These are phyloP conservation scores for Micromesistius poutassou DNA, from an alignment of 2,797 vertebrate species.

Conservation along the genomic window DNA sequence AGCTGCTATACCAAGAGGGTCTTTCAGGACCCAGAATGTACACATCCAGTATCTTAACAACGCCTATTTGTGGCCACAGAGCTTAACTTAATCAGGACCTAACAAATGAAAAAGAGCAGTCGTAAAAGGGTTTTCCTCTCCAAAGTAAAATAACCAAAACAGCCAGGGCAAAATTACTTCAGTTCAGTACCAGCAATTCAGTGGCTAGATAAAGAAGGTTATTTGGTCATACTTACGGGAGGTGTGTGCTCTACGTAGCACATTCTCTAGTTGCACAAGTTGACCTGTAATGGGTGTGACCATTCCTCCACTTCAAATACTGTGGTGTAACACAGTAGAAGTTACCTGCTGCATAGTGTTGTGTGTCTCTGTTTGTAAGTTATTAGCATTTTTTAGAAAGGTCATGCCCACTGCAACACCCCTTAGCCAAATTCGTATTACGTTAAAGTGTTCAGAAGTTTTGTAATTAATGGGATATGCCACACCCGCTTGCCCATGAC, in stretches of 20 bases:
- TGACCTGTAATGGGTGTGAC: no score
- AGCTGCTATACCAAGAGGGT: background rate
- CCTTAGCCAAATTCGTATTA: background rate
- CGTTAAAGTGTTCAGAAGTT: background rate
- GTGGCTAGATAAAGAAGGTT: no score
- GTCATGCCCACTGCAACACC: background rate
- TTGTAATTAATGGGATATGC: background rate
- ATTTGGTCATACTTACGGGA: no score
- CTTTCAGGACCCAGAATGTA: background rate
- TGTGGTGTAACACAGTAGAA: no score
- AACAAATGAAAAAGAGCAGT: background rate
- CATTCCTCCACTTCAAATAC: no score
- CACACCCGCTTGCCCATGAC: background rate
- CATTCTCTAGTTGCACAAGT: no score
- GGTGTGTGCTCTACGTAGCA: no score
- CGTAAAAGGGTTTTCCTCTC: background rate
- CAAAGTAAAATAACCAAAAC: no score
- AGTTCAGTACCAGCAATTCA: no score
- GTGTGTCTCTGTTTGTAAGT: background rate
- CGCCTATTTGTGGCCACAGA: background rate
- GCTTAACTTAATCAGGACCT: background rate
- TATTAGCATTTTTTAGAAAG: background rate
- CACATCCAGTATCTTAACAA: background rate
- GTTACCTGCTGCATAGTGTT: background rate
- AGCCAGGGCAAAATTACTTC: no score